A percentile compares a stretch with the other conserved stretches of the same genome.
Conservation (phyloP, 2,888 invertebrate species). For the Cactoblastis cactorum region DNA sequence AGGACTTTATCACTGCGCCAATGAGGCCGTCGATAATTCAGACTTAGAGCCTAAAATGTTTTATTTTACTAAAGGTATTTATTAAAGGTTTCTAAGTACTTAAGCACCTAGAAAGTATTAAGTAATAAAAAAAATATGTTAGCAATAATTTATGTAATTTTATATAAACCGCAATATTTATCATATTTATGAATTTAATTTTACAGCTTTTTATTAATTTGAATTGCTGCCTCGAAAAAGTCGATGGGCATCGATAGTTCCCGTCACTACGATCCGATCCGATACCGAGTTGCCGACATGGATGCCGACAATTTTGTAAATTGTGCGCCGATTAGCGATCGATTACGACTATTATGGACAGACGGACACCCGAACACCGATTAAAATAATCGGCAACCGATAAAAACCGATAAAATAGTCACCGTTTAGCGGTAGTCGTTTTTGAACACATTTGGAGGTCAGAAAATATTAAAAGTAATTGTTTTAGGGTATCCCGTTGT, state of each 20-base stretch:
- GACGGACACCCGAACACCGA: conserved; percentile 75
- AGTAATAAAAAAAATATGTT: too few relatives aligned
- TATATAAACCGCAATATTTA: too few relatives aligned
- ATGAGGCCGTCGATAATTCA: too few relatives aligned
- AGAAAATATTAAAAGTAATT: conserved; percentile 5
- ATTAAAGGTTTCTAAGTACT: too few relatives aligned
- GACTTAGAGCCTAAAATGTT: too few relatives aligned
- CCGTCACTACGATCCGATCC: conserved; percentile 56
- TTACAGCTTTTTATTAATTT: too few relatives aligned
- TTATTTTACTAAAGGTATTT: too few relatives aligned
- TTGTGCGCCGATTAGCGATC: conserved; percentile 77
- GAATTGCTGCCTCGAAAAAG: conserved; percentile 5
- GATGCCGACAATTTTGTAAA: conserved; percentile 78
- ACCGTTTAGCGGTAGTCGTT: conserved; percentile 49
- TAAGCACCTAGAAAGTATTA: too few relatives aligned
- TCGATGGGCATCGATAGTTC: conserved; percentile 40
- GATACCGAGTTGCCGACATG: conserved; percentile 70
- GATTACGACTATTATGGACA: conserved; percentile 76
- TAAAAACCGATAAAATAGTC: conserved; percentile 72
- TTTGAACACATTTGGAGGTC: conserved; percentile 29
- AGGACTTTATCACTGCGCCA: too few relatives aligned
- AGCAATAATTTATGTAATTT: too few relatives aligned
- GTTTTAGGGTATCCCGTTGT: conserved; percentile 12
- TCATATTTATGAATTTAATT: too few relatives aligned
- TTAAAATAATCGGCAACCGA: conserved; percentile 78